Percentiles rank a stretch among this genome's conserved stretches.
phyloP scores from a whole-genome alignment of 2,888 invertebrate species.

The Phortica okadai region DNA sequence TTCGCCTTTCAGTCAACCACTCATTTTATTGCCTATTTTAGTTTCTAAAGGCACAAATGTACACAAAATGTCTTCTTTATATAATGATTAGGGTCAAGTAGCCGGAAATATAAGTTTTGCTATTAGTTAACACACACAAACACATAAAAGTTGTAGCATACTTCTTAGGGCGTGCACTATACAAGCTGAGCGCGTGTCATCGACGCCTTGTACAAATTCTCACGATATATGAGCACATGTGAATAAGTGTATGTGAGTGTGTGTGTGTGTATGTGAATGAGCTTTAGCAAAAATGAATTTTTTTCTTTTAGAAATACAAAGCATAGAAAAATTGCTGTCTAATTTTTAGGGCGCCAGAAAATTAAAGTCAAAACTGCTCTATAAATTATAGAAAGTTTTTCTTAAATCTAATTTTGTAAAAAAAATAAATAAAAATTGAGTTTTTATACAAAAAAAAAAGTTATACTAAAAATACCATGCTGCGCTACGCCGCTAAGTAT shows the following conservation, averaged over 20 bases:
- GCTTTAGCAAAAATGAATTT: not conserved
- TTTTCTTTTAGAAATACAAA: not conserved
- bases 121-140: constrained; percentile 15
- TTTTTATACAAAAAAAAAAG: no score
- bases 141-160: not conserved
- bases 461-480: no score
- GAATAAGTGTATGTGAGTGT: not conserved
- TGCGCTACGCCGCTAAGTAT: not conserved
- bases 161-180: not conserved
- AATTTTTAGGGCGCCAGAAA: no score
- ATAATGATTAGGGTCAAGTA: constrained; percentile 33
- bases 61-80: not conserved
- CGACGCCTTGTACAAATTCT: not conserved
- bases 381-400: no score
- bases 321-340: not conserved
- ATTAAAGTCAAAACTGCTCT: no score
- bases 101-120: constrained; percentile 31
- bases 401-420: no score
- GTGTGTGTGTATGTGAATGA: not conserved
- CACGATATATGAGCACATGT: not conserved
- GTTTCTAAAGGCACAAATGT: not conserved
- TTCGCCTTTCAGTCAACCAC: not conserved
- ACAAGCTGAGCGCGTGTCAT: not conserved
- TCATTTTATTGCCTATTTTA: constrained; percentile 14
- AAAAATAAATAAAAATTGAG: no score